A percentile compares a stretch with the other conserved stretches of the same genome.
These are phyloP conservation scores for Pseudococcus longispinus DNA, from an alignment of 2,888 invertebrate genomes.

Conservation along the genomic window DNA sequence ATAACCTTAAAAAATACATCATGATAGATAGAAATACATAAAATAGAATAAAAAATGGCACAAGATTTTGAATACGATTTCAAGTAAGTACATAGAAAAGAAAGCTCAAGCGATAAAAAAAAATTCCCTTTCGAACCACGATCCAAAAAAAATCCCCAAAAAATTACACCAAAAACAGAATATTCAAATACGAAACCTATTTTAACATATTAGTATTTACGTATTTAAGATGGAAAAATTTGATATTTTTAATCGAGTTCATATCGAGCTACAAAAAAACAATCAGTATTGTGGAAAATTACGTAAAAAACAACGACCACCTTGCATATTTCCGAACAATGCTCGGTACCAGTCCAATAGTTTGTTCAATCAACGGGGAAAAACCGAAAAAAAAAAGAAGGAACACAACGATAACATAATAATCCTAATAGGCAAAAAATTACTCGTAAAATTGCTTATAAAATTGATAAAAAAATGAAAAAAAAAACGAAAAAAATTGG, in stretches of 20 bases:
- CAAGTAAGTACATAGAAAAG: not conserved
- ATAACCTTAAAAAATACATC: not conserved
- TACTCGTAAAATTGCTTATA: not conserved
- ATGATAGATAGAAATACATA: not conserved
- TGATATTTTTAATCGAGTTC: not conserved
- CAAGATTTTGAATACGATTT: not conserved
- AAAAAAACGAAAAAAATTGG: not conserved
- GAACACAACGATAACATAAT: not conserved
- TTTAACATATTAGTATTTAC: too few relatives aligned
- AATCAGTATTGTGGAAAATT: not conserved
- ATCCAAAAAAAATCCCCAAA: not conserved
- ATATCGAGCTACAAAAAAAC: not conserved
- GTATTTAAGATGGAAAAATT: too few relatives aligned
- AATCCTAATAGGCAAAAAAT: not conserved
- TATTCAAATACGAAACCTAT: too few relatives aligned
- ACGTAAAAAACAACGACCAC: not conserved
- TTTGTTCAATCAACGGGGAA: not conserved
- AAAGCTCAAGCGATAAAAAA: conserved; percentile 13
- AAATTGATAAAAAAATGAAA: not conserved
- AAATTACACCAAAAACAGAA: not conserved
- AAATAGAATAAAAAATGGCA: conserved; percentile 13
- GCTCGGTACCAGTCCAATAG: not conserved
- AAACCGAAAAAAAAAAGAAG: not conserved
- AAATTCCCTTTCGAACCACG: not conserved
- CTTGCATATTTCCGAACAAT: not conserved